Conservation (phyloP, 2,888 invertebrate species). For the Steinernema scapterisci region DNA sequence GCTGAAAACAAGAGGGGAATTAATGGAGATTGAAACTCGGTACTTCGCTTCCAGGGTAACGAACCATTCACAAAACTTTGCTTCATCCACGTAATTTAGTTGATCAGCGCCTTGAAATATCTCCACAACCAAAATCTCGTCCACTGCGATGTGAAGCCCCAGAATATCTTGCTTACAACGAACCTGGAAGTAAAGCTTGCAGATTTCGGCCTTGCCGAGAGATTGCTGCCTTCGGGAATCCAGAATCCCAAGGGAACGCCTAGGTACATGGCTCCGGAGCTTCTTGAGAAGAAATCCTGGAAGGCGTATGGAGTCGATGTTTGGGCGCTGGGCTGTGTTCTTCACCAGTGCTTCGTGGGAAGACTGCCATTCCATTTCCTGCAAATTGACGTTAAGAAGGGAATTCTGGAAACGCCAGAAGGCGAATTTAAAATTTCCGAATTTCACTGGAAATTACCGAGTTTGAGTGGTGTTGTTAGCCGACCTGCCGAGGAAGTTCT, state of each 20-base stretch:
- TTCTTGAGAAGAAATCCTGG: not conserved
- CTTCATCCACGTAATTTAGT: too few relatives aligned
- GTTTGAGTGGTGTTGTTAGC: not conserved
- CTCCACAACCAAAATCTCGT: not conserved
- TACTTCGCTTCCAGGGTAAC: not conserved
- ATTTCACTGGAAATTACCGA: not conserved
- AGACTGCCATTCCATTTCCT: not conserved
- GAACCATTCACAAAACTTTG: not conserved
- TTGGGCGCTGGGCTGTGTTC: slow-evolving; percentile 17
- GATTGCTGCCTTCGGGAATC: not conserved
- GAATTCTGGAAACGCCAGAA: not conserved
- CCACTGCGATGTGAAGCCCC: slow-evolving; percentile 9
- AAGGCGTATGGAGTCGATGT: slow-evolving; percentile 5
- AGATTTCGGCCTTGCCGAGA: slow-evolving; percentile 1
- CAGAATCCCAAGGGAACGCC: not conserved
- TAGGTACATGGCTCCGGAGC: not conserved
- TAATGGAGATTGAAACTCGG: not conserved
- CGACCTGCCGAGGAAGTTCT: not conserved
- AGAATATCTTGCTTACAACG: not conserved
- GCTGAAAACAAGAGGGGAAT: not conserved
- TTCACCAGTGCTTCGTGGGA: not conserved
- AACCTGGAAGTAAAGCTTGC: slow-evolving; percentile 1
- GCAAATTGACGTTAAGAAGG: not conserved
- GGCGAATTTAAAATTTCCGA: not conserved
- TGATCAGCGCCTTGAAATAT: not conserved